Percentiles rank a stretch among this genome's conserved stretches.
phyloP scores from a whole-genome alignment of 2,797 vertebrate species.

The Cyprinodon diabolis region DNA sequence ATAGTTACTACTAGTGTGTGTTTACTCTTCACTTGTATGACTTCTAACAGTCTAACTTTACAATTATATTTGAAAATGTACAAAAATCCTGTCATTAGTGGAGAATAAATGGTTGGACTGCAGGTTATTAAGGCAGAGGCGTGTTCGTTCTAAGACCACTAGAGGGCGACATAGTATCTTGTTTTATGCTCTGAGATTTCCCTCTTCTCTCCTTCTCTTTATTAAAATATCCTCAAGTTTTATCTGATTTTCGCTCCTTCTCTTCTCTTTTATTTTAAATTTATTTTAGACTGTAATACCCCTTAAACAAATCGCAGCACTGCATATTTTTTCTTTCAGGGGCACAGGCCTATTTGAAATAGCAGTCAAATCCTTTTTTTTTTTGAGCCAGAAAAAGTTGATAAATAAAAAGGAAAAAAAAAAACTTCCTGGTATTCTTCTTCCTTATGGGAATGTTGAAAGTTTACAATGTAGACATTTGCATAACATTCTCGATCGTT shows the following conservation, averaged over 20 bases:
- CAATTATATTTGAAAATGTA: background rate
- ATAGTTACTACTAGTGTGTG: background rate
- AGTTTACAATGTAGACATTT: constrained; percentile 34
- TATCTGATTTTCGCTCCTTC: background rate
- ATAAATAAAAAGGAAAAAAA: too few relatives aligned
- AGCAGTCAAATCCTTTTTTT: background rate
- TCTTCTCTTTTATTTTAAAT: too few relatives aligned
- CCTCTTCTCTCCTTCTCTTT: background rate
- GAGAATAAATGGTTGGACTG: constrained; percentile 9
- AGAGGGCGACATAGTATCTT: constrained; percentile 71
- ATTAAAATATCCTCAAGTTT: background rate
- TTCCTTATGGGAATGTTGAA: constrained; percentile 31
- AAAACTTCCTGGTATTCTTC: background rate
- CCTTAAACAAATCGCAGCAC: background rate
- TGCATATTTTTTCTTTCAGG: background rate
- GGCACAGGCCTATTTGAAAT: too few relatives aligned
- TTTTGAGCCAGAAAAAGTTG: constrained; percentile 2
- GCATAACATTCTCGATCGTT: constrained; percentile 32
- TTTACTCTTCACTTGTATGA: too few relatives aligned
- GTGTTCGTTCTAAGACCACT: constrained; percentile 41
- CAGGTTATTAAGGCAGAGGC: constrained; percentile 13
- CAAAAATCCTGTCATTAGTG: background rate
- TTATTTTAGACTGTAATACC: too few relatives aligned
- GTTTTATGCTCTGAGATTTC: constrained; percentile 8
- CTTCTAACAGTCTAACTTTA: background rate